Base-by-base conservation (phyloP, 2,113 vertebrate species). In the Trematomus loennbergii region DNA sequence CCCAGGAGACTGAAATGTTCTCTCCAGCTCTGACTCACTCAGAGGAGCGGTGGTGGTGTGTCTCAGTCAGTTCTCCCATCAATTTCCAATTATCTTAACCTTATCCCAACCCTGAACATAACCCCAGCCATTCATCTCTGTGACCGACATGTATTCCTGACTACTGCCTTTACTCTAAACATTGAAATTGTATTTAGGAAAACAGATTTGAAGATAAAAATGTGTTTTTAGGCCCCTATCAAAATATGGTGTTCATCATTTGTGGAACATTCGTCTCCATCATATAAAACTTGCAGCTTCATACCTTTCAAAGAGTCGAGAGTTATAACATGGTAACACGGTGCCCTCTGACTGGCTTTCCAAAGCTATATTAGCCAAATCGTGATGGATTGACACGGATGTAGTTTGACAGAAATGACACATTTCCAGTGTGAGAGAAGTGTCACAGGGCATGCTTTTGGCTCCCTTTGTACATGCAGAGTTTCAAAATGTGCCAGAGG, bases 381-480 rank as follows among this genome's bases (percentile, higher is more conserved):
- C 6, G 1, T 45, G n/a, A 75, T 68, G 43, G 60, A 55, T 48
- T 29, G 69, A 58, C 50, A 68, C 63, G 22, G 68, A 18, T 68
- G 63, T 52, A 29, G 55, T 20, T 36, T 40, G 36, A 43, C 22
- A 57, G 75, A 59, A 64, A 49, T 54, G 9, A 8, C 75, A 55
- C 55, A 55, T 71, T 57, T 75, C 45, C 0, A 0, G 20, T 46
- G 9, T 6, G 20, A 33, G n/a, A 9, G 70, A 20, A 52, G 40
- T 25, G 20, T 60, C 67, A 29, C 68, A 25, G 40, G 3, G 12
- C 61, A 4, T 36, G 45, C 46, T 59, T 62, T 57, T 43, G 29
- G 29, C 43, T 79, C 53, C 36, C 60, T 69, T 59, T 48, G 40
- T 54, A 25, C 48, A 58, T 50, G 78, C 20, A 22, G 59, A 76